These are phyloP conservation scores for Polymixis lichenea DNA, from an alignment of 2,888 invertebrate species.

Conservation along the genomic window DNA sequence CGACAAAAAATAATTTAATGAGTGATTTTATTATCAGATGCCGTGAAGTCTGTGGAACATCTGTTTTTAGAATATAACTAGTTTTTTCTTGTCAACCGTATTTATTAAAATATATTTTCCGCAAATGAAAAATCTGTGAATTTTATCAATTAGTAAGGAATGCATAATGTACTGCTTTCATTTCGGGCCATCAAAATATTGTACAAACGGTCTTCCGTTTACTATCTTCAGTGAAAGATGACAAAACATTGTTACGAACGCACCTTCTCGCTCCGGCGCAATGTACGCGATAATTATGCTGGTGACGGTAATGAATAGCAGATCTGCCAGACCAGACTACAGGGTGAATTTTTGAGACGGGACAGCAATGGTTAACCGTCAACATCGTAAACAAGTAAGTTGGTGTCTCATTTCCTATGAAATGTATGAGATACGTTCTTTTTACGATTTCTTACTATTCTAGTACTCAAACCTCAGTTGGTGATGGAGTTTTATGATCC, in stretches of 20 bases:
- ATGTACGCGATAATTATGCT: not conserved
- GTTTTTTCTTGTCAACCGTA: not conserved
- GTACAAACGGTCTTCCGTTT: not conserved
- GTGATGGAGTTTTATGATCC: not conserved
- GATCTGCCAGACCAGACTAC: not conserved
- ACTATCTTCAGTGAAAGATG: not conserved
- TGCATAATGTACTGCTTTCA: not conserved
- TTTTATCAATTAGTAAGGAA: not conserved
- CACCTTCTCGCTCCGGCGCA: not conserved
- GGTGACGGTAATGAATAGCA: not conserved
- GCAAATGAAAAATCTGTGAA: not conserved
- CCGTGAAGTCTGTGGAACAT: not conserved
- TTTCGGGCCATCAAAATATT: not conserved
- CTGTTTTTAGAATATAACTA: not conserved
- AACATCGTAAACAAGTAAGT: not conserved
- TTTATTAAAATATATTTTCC: not conserved
- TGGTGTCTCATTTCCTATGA: conserved; percentile 1
- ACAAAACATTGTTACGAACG: not conserved
- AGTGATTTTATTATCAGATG: not conserved
- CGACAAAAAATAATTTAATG: conserved; percentile 15
- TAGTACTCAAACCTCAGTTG: not conserved
- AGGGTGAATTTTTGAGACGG: too few relatives aligned
- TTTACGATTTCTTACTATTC: not conserved
- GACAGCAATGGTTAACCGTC: not conserved
- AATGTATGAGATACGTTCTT: not conserved